Percentiles rank a stretch among this genome's conserved stretches.
These are phyloP conservation scores for Loxodonta africana DNA, from an alignment of 2,113 vertebrate species.

Conservation along the genomic window DNA sequence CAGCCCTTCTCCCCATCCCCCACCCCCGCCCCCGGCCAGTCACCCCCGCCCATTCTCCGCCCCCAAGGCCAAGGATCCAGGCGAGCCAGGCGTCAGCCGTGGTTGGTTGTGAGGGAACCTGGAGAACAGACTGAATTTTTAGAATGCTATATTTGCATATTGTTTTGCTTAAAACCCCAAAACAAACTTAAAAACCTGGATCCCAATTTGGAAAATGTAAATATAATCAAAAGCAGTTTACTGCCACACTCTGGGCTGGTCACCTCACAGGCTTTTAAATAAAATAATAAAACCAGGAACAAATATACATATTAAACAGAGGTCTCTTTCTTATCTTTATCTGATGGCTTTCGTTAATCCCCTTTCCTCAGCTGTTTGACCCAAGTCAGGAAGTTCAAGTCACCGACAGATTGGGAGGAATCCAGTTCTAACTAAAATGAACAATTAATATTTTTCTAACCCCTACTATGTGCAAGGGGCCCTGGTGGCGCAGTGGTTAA, in stretches of 20 bases:
- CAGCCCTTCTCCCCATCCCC: constrained; percentile 1
- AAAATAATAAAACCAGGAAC: constrained; percentile 2
- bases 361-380: background rate
- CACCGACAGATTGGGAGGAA: background rate
- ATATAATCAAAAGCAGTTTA: background rate
- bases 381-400: background rate
- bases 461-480: background rate
- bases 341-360: background rate
- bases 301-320: background rate
- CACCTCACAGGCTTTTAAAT: constrained; percentile 3
- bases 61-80: background rate
- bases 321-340: background rate
- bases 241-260: background rate
- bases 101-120: background rate
- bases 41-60: background rate
- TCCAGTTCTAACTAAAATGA: constrained; percentile 10
- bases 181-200: constrained; percentile 63
- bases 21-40: background rate
- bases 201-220: constrained; percentile 32
- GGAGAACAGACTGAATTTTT: background rate
- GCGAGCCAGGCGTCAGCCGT: background rate
- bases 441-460: background rate
- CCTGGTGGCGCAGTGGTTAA: no score
- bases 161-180: constrained; percentile 63
- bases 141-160: constrained; percentile 36